Evolutionary conservation across 2,888 invertebrate species (phyloP).

Genomic region (Zhengitettix transpicula): DNA sequence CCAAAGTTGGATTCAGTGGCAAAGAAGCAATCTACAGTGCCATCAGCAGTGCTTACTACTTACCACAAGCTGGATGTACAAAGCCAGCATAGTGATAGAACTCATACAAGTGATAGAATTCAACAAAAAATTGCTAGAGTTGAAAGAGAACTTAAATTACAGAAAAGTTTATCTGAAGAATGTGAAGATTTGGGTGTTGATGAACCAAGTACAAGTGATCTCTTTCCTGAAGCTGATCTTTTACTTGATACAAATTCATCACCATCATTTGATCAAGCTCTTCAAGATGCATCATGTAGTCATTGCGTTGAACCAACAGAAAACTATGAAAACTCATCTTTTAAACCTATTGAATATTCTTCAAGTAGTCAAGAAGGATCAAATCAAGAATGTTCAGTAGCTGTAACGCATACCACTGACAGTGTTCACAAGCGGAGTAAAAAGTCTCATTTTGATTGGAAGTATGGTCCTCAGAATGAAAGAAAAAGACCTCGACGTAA

Average conservation of each 20-base stretch:
- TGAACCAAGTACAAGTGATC: slow-evolving; percentile 60
- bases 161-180: slow-evolving; percentile 61
- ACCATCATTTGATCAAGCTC: slow-evolving; percentile 41
- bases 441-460: not conserved
- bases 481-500: not conserved
- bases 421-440: not conserved
- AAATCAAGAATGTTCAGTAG: slow-evolving; percentile 14
- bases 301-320: slow-evolving; percentile 24
- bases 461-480: not conserved
- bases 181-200: slow-evolving; percentile 65
- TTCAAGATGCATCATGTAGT: slow-evolving; percentile 26
- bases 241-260: slow-evolving; percentile 51
- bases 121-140: slow-evolving; percentile 5
- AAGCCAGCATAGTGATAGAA: not conserved
- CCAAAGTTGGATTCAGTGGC: not conserved
- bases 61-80: not conserved
- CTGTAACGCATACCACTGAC: slow-evolving; percentile 16
- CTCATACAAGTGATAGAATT: not conserved
- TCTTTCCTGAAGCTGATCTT: slow-evolving; percentile 61
- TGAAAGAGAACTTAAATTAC: slow-evolving; percentile 23
- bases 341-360: slow-evolving; percentile 24
- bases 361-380: slow-evolving; percentile 21
- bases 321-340: slow-evolving; percentile 19
- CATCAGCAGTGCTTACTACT: not conserved
- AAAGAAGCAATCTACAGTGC: not conserved